phyloP scores from a whole-genome alignment of 2,113 vertebrate genomes.

The Prionailurus bengalensis region DNA sequence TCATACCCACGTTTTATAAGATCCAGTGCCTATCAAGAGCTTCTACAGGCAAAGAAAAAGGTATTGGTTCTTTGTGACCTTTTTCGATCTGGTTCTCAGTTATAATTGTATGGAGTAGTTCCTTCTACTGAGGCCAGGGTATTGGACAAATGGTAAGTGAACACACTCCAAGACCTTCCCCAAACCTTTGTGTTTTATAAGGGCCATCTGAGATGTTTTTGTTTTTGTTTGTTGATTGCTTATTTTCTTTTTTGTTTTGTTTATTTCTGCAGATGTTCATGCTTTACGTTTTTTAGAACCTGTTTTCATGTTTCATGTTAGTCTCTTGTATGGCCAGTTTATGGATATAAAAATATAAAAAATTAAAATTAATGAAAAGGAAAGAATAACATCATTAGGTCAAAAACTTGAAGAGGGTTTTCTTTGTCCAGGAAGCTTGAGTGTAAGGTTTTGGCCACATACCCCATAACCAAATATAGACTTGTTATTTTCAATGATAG shows the following conservation, averaged over 20 bases:
- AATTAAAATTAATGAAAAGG: neutral
- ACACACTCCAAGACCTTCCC: constrained; percentile 60
- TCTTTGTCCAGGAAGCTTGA: neutral
- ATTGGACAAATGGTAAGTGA: constrained; percentile 87
- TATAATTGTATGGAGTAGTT: constrained; percentile 80
- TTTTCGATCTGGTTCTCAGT: constrained; percentile 82
- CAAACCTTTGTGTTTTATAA: constrained; percentile 52
- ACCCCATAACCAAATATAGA: neutral
- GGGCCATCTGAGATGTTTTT: constrained; percentile 50
- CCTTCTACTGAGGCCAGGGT: constrained; percentile 81
- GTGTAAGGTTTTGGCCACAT: neutral
- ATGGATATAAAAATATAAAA: constrained; percentile 13
- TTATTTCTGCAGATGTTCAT: constrained; percentile 49
- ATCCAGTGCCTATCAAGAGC: constrained; percentile 99
- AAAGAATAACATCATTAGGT: neutral
- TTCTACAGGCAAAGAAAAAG: constrained; percentile 99
- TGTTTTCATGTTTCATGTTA: constrained; percentile 61
- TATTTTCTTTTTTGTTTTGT: constrained; percentile 29
- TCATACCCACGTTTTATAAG: constrained; percentile 99
- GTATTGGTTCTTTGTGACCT: constrained; percentile 89
- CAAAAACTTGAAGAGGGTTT: neutral
- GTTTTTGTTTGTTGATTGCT: constrained; percentile 34
- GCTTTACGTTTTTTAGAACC: constrained; percentile 13
- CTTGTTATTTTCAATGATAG: neutral
- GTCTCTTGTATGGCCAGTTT: constrained; percentile 20